Percentiles rank a stretch among this genome's conserved stretches.
Evolutionary conservation across 2,888 invertebrate genomes (phyloP).

Genomic region (Crocallis elinguaria): DNA sequence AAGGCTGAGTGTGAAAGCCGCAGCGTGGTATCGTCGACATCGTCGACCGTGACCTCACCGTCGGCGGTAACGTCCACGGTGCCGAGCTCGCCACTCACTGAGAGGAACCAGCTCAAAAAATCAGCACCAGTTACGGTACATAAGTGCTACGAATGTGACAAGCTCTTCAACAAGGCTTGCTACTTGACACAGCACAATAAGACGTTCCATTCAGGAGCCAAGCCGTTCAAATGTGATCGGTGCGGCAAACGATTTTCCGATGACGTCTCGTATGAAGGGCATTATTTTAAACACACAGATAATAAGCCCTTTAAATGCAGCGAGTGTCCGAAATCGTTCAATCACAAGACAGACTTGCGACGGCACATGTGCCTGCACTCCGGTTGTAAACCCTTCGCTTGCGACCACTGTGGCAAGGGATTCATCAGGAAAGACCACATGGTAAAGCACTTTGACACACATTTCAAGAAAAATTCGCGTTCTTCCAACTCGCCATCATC

Average conservation of each 20-base stretch:
- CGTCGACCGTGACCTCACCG: constrained; percentile 63
- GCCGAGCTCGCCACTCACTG: constrained; percentile 71
- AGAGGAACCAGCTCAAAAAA: constrained; percentile 73
- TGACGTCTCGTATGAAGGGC: constrained; percentile 89
- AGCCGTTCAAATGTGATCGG: constrained; percentile 92
- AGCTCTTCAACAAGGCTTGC: constrained; percentile 93
- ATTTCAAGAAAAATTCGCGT: constrained; percentile 86
- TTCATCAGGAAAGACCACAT: constrained; percentile 96
- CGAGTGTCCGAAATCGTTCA: constrained; percentile 94
- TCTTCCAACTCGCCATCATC: constrained; percentile 61
- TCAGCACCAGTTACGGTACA: constrained; percentile 68
- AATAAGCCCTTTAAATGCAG: constrained; percentile 95
- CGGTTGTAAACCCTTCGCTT: constrained; percentile 93
- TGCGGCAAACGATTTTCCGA: constrained; percentile 94
- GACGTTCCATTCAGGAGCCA: constrained; percentile 94
- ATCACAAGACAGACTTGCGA: constrained; percentile 95
- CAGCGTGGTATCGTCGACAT: constrained; percentile 65
- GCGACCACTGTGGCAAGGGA: constrained; percentile 93
- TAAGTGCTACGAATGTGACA: constrained; percentile 93
- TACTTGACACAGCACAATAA: constrained; percentile 96
- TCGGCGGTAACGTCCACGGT: constrained; percentile 72
- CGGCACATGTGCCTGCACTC: constrained; percentile 95
- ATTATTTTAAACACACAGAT: constrained; percentile 90
- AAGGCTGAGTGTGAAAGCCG: constrained; percentile 72
- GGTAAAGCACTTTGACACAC: constrained; percentile 94